Percentiles rank a stretch among this genome's conserved stretches.
These are phyloP conservation scores for Eulithis testata DNA, from an alignment of 2,888 invertebrate species.

Conservation along the genomic window DNA sequence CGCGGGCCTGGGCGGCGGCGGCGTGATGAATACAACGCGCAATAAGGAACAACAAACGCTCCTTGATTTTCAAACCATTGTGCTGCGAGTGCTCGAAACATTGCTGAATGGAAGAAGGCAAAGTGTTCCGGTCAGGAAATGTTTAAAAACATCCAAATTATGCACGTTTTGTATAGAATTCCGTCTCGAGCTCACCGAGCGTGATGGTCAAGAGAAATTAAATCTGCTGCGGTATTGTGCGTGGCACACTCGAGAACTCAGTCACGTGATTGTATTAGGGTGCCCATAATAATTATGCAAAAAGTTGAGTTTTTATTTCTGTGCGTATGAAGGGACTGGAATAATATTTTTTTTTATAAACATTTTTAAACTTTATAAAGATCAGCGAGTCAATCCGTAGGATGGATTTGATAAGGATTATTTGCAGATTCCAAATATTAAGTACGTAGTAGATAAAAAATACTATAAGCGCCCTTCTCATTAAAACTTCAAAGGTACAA, in stretches of 20 bases:
- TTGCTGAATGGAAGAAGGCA: constrained; percentile 5
- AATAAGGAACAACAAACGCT: constrained; percentile 16
- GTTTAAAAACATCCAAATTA: constrained; percentile 2
- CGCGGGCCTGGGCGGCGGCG: background rate
- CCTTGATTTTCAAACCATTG: constrained; percentile 19
- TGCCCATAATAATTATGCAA: constrained; percentile 17
- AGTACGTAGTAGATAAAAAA: too few species aligned
- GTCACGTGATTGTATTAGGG: constrained; percentile 2
- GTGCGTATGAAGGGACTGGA: background rate
- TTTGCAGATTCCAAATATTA: background rate
- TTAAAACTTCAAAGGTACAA: constrained; percentile 1
- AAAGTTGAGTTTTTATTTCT: constrained; percentile 11
- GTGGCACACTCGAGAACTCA: background rate
- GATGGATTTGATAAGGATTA: background rate
- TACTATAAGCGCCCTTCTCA: background rate
- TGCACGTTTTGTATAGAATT: background rate
- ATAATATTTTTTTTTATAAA: background rate
- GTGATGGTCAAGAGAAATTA: background rate
- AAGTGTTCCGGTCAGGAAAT: constrained; percentile 4
- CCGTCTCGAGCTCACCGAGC: background rate
- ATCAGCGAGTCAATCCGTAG: background rate
- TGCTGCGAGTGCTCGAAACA: constrained; percentile 3
- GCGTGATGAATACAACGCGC: constrained; percentile 10
- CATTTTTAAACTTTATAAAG: background rate
- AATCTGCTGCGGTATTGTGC: background rate